phyloP scores from a whole-genome alignment of 2,888 invertebrate genomes.

The Hydriomena furcata region DNA sequence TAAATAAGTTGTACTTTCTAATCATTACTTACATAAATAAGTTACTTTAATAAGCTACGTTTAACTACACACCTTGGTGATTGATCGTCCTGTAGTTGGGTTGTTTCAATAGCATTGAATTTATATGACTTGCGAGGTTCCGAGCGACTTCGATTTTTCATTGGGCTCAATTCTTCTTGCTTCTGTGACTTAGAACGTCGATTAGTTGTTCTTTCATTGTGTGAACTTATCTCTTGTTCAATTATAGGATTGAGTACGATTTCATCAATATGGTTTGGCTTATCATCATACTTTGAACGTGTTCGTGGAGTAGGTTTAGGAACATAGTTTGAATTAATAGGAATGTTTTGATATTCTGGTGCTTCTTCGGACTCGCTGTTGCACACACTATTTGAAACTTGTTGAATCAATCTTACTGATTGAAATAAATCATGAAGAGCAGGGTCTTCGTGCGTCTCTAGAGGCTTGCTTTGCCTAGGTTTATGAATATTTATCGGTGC shows the following conservation, averaged over 20 bases:
- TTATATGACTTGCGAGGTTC: constrained; percentile 62
- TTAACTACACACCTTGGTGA: constrained; percentile 38
- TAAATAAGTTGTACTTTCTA: neutral
- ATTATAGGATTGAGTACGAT: constrained; percentile 58
- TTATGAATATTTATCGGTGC: constrained; percentile 33
- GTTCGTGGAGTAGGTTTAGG: constrained; percentile 66
- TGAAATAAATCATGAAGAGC: constrained; percentile 61
- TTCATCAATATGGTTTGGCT: constrained; percentile 47
- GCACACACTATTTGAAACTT: constrained; percentile 68
- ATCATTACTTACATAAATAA: too few species aligned
- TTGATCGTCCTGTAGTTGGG: constrained; percentile 34
- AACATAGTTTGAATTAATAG: constrained; percentile 53
- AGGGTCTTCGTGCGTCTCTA: constrained; percentile 41
- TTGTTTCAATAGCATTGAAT: constrained; percentile 39
- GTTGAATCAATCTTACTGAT: constrained; percentile 70
- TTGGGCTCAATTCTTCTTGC: constrained; percentile 43
- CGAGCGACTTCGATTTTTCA: constrained; percentile 60
- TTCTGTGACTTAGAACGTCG: constrained; percentile 54
- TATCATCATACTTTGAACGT: constrained; percentile 57
- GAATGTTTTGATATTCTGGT: constrained; percentile 71
- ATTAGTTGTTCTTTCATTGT: constrained; percentile 35
- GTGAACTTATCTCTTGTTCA: constrained; percentile 50
- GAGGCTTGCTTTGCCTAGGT: constrained; percentile 31
- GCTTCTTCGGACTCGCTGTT: constrained; percentile 73
- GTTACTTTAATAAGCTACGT: neutral